Evolutionary conservation across 2,797 vertebrate species (phyloP), one percentile per base, ranked within the genome.

Genomic region (Oreonectes daqikongensis): DNA sequence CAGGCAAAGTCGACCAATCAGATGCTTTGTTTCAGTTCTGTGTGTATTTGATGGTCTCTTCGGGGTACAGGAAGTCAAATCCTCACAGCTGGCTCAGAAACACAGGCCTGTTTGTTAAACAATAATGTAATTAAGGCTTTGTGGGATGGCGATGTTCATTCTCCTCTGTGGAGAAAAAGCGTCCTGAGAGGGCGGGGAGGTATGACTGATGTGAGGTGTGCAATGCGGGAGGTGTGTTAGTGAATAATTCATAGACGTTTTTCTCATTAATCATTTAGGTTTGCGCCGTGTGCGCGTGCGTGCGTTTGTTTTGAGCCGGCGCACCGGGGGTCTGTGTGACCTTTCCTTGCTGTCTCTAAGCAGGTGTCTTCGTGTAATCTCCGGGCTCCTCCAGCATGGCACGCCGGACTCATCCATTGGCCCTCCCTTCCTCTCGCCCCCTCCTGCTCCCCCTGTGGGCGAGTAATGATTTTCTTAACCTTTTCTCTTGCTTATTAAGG

Each of bases 261-360:
- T 81, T 61, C 85, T 88, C 85, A 86, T 88, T 86, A 86, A 86
- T 88, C 87, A 86, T 88, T 85, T 82, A 85, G 74, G 81, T 84
- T 85, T 71, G 75, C 64, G 70, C n/a, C n/a, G 74, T 22, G 65
- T 28, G 53, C 4, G 35, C 46, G 52, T 14, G 68, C 32, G 59
- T 2, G 72, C 50, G 52, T 72, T 72, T 78, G 66, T 81, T 71
- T 88, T 82, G 85, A 87, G 77, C 83, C 85, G 83, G 89, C 75
- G 88, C 83, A 85, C 82, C 86, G 86, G 88, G 85, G 84, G 71
- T 75, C 79, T 89, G 85, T 81, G 84, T 92, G 90, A 92, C 90
- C 91, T 93, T 90, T 91, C 88, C 87, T 84, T 85, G 82, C 79
- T 87, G 81, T 91, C 90, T 92, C 81, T 84, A 87, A 85, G 81